Conservation (phyloP, 2,888 invertebrate species). For the Polydrusus pterygomalis region DNA sequence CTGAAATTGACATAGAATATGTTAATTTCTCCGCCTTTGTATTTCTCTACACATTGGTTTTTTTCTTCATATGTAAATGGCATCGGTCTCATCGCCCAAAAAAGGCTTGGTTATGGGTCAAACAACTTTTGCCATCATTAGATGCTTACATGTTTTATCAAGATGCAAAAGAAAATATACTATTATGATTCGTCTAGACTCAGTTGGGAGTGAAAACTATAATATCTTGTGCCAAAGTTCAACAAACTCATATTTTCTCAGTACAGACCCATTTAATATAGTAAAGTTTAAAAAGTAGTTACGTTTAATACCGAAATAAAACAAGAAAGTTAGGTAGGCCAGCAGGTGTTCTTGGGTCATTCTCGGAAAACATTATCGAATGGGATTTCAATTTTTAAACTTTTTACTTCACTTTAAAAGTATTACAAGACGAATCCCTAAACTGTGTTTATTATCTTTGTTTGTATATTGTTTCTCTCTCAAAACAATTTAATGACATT, state of each 20-base stretch:
- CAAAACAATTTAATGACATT: too few species aligned
- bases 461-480: too few species aligned
- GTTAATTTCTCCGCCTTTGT: too few species aligned
- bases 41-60: too few species aligned
- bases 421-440: too few species aligned
- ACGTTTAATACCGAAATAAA: conserved; percentile 13
- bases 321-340: conserved; percentile 11
- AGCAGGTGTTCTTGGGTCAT: not conserved
- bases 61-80: conserved; percentile 1
- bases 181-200: conserved; percentile 9
- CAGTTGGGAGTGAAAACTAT: conserved; percentile 9
- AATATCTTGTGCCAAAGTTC: conserved; percentile 16
- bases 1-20: too few species aligned
- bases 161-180: not conserved
- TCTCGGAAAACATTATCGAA: not conserved
- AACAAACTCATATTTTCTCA: conserved; percentile 28
- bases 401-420: too few species aligned
- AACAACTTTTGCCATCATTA: conserved; percentile 1
- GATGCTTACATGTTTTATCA: not conserved
- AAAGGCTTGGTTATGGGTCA: conserved; percentile 1
- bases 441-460: too few species aligned
- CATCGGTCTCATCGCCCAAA: not conserved
- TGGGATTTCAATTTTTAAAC: too few species aligned
- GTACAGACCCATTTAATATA: conserved; percentile 5
- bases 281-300: conserved; percentile 16